Evolutionary conservation across 2,888 invertebrate genomes (phyloP).

Genomic region (Zygogramma bicolorata): DNA sequence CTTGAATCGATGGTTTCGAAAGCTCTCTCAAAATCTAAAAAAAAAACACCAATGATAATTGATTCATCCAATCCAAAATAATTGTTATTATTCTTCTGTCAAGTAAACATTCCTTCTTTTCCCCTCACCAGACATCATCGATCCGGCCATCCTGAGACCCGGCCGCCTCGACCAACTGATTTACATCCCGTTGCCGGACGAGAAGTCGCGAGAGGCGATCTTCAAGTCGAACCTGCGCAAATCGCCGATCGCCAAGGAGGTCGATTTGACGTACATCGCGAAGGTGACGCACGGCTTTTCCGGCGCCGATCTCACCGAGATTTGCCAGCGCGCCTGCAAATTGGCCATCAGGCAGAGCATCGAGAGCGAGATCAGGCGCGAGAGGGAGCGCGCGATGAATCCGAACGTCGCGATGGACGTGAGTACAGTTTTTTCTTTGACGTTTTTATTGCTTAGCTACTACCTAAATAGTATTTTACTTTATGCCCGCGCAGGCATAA

Average conservation of each 20-base stretch:
- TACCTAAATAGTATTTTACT: too few species aligned
- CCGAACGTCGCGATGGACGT: slow-evolving; percentile 84
- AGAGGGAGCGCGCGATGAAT: slow-evolving; percentile 86
- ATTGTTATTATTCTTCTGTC: too few species aligned
- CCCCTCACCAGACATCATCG: slow-evolving; percentile 98
- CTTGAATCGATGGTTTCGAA: too few species aligned
- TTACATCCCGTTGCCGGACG: slow-evolving; percentile 99
- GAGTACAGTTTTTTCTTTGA: slow-evolving; percentile 65
- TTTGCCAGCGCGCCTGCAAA: slow-evolving; percentile 99
- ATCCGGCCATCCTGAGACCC: slow-evolving; percentile 98
- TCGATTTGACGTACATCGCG: slow-evolving; percentile 89
- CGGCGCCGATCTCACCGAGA: slow-evolving; percentile 98
- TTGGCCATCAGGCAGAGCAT: slow-evolving; percentile 98
- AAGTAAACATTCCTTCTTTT: too few species aligned
- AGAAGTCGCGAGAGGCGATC: slow-evolving; percentile 96
- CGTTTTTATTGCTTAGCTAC: too few species aligned
- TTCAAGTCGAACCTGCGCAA: slow-evolving; percentile 96
- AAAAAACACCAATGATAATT: too few species aligned
- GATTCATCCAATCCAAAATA: too few species aligned
- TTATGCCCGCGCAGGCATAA: too few species aligned
- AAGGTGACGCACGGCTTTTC: slow-evolving; percentile 97
- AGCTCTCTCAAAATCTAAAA: too few species aligned
- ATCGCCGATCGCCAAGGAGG: slow-evolving; percentile 95
- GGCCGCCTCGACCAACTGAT: slow-evolving; percentile 99
- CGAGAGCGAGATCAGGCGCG: slow-evolving; percentile 93